Conservation (phyloP, 1,140 invertebrate species). For the Cyrtorhinus lividipennis region DNA sequence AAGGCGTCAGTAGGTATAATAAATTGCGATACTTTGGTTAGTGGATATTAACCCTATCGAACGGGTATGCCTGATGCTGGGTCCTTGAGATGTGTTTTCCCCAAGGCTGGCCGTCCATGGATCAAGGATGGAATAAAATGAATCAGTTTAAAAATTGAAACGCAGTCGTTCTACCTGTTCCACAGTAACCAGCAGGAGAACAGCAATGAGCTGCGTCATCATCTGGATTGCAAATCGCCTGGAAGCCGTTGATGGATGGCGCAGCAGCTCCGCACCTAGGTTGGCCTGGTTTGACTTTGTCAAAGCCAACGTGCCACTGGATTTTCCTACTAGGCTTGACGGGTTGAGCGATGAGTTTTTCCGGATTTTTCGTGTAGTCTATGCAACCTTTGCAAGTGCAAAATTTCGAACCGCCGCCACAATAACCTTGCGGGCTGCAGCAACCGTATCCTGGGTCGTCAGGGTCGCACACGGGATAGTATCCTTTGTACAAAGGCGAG, state of each 20-base stretch:
- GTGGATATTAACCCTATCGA: too few relatives aligned
- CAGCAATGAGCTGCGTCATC: slow-evolving; percentile 21
- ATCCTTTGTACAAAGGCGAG: slow-evolving; percentile 23
- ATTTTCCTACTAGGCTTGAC: slow-evolving; percentile 21
- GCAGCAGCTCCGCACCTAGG: slow-evolving; percentile 19
- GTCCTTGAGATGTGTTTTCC: too few relatives aligned
- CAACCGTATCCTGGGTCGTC: slow-evolving; percentile 24
- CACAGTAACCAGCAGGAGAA: slow-evolving; percentile 22
- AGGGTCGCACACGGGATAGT: slow-evolving; percentile 23
- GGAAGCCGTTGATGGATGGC: slow-evolving; percentile 19
- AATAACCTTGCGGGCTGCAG: slow-evolving; percentile 22
- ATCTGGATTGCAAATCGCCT: slow-evolving; percentile 22
- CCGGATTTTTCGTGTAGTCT: slow-evolving; percentile 20
- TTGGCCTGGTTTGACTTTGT: slow-evolving; percentile 18
- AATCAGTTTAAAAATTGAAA: too few relatives aligned
- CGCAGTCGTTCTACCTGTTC: too few relatives aligned
- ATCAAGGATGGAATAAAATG: too few relatives aligned
- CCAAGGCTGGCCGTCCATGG: too few relatives aligned
- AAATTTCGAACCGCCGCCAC: slow-evolving; percentile 20
- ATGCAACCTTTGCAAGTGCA: slow-evolving; percentile 21
- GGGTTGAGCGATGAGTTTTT: slow-evolving; percentile 20
- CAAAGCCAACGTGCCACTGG: slow-evolving; percentile 21
- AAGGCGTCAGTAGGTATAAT: too few relatives aligned
- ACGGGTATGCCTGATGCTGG: too few relatives aligned
- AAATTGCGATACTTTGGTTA: too few relatives aligned